Conservation (phyloP, 2,888 invertebrate species). For the Apeira syringaria region DNA sequence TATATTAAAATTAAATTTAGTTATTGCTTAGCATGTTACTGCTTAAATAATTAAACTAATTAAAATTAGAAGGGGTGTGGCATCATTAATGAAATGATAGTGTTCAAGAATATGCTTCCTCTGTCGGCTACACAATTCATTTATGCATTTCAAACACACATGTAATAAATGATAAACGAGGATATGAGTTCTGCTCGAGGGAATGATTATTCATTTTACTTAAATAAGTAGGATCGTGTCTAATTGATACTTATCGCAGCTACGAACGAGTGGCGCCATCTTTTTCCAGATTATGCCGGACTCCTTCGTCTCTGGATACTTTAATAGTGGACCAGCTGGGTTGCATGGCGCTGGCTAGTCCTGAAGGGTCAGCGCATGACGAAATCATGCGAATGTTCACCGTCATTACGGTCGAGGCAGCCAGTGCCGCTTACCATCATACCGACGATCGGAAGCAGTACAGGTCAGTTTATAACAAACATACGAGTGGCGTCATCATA, state of each 20-base stretch:
- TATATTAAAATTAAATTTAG: no score
- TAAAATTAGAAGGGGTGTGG: no score
- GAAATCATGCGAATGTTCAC: slow-evolving; percentile 99
- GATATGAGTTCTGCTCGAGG: no score
- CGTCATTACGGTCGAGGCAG: slow-evolving; percentile 96
- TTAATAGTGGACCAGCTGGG: slow-evolving; percentile 98
- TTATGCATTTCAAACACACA: no score
- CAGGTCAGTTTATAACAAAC: slow-evolving; percentile 47
- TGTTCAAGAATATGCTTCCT: no score
- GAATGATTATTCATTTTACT: no score
- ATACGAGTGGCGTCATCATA: no score
- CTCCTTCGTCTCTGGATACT: slow-evolving; percentile 95
- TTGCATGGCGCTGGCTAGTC: slow-evolving; percentile 98
- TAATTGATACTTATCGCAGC: not conserved
- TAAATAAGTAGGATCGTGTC: not conserved
- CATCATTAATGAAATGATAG: no score
- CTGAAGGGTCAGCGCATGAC: slow-evolving; percentile 92
- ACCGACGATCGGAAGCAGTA: slow-evolving; percentile 73
- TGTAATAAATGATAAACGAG: no score
- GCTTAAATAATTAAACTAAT: no score
- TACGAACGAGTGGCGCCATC: not conserved
- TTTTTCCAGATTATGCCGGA: slow-evolving; percentile 89
- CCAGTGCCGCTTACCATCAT: slow-evolving; percentile 85
- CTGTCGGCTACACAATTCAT: no score
- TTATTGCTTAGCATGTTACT: no score